Base-by-base conservation (phyloP, 2,797 vertebrate genomes). In the Natrix natrix region DNA sequence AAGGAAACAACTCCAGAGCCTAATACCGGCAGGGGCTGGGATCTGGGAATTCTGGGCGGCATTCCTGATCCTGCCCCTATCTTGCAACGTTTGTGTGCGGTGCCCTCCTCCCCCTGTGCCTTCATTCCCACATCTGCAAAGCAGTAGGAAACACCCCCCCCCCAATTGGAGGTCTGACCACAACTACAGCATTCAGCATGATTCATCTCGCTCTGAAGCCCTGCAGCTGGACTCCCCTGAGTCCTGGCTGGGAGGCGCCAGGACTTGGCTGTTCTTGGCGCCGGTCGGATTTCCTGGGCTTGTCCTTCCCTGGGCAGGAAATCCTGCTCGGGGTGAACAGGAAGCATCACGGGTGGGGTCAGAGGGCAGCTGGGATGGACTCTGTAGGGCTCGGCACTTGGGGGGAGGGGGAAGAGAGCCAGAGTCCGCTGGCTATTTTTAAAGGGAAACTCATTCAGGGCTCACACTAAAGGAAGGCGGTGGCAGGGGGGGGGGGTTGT, bases 161-260 rank as follows among this genome's bases (percentile, higher is more conserved):
- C 61, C 12, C 5, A 2, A 6, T 32, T 52, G 5, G 52, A 88
- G 63, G 20, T 52, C n/a, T 14, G 13, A 32, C 87, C 90, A 54
- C n/a, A 55, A 55, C 90, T 56, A 24, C n/a, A 43, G 63, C 22
- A 6, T 93, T 88, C 90, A 20, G 66, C 5, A 16, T 55, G 87
- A 83, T 54, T 52, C 57, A 28, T 86, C 87, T 74, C 69, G 7
- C 37, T 93, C 90, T 93, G 90, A 89, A 93, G 52, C 59, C 48
- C 56, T 89, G 90, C 90, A 86, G 93, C 90, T 93, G 93, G 90
- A 63, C 48, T 89, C 94, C 94, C 94, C 93, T 94, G 93, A 61
- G 90, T 88, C 57, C 52, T 56, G 88, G 88, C 92, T 91, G 89
- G 87, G 54, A 59, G 95, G 94, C 91, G 88, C 91, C 89, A 91